Percentiles rank a stretch among this genome's conserved stretches.
These are phyloP conservation scores for Ischnus inquisitorius DNA, from an alignment of 2,888 invertebrate genomes.

Conservation along the genomic window DNA sequence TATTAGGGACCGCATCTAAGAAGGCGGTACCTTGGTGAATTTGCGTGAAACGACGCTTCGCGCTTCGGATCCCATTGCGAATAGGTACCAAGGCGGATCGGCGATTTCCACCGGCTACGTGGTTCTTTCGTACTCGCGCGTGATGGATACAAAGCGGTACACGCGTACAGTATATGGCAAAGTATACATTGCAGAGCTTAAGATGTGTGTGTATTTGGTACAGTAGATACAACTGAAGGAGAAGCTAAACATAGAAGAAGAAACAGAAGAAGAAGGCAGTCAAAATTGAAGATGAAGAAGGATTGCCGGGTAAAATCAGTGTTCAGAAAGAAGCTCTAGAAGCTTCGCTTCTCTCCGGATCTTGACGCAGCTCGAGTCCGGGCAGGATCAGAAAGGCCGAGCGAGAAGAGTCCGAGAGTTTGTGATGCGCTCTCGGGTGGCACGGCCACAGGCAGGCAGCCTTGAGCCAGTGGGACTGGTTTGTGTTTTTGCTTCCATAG, in stretches of 20 bases:
- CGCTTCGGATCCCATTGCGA: constrained; percentile 39
- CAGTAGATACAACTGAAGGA: background rate
- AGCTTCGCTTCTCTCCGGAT: constrained; percentile 12
- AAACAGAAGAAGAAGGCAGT: constrained; percentile 44
- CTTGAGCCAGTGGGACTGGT: constrained; percentile 85
- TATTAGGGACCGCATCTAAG: constrained; percentile 69
- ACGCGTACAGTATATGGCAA: background rate
- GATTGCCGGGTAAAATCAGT: constrained; percentile 71
- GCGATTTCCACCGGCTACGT: background rate
- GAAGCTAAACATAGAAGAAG: constrained; percentile 36
- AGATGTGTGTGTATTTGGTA: background rate
- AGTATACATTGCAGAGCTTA: background rate
- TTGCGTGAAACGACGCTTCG: constrained; percentile 81
- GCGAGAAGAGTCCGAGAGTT: constrained; percentile 49
- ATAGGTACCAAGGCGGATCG: constrained; percentile 36
- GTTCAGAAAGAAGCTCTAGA: constrained; percentile 64
- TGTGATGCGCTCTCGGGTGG: constrained; percentile 56
- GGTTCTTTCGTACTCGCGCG: background rate
- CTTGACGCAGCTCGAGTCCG: constrained; percentile 59
- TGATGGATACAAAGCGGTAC: constrained; percentile 4
- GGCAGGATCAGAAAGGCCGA: constrained; percentile 46
- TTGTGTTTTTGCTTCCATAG: constrained; percentile 84
- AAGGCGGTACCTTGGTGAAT: constrained; percentile 78
- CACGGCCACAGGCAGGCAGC: constrained; percentile 76
- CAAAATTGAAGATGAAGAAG: constrained; percentile 47